Conservation (phyloP, 2,888 invertebrate genomes). For the Ophion obscuratus region DNA sequence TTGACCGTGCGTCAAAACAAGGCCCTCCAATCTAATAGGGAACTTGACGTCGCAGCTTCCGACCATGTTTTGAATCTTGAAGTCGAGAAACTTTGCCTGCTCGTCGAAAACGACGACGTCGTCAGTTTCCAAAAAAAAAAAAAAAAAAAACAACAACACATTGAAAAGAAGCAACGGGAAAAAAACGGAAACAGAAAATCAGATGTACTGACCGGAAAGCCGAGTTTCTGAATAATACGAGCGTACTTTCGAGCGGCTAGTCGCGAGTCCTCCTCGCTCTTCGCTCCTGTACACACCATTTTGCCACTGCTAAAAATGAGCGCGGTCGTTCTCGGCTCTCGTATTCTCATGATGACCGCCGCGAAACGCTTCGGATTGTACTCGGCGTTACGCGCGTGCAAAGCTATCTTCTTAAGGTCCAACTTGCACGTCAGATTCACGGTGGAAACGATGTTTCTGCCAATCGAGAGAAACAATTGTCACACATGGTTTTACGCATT, state of each 20-base stretch:
- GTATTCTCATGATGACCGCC: slow-evolving; percentile 97
- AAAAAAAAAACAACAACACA: not conserved
- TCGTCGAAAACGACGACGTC: slow-evolving; percentile 12
- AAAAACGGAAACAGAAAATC: slow-evolving; percentile 45
- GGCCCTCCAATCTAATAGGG: slow-evolving; percentile 91
- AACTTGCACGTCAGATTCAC: slow-evolving; percentile 98
- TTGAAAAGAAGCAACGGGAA: not conserved
- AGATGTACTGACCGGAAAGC: slow-evolving; percentile 87
- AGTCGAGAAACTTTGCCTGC: slow-evolving; percentile 91
- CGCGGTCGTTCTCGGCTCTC: slow-evolving; percentile 94
- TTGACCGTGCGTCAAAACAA: slow-evolving; percentile 93
- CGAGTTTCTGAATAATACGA: slow-evolving; percentile 92
- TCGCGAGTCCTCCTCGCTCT: slow-evolving; percentile 92
- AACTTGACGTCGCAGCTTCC: slow-evolving; percentile 95
- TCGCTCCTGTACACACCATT: slow-evolving; percentile 95
- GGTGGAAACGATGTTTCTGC: slow-evolving; percentile 99
- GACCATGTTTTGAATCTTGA: slow-evolving; percentile 94
- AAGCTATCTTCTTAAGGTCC: slow-evolving; percentile 97
- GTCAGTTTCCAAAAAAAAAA: not conserved
- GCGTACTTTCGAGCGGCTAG: slow-evolving; percentile 93
- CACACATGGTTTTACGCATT: too few relatives aligned
- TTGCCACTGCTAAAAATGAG: slow-evolving; percentile 94
- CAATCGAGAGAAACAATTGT: slow-evolving; percentile 2
- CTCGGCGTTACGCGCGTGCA: slow-evolving; percentile 99
- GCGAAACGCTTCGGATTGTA: slow-evolving; percentile 99